A percentile compares a stretch with the other conserved stretches of the same genome.
Evolutionary conservation across 2,797 vertebrate genomes (phyloP).

Genomic region (Otolemur crassicaudatus): DNA sequence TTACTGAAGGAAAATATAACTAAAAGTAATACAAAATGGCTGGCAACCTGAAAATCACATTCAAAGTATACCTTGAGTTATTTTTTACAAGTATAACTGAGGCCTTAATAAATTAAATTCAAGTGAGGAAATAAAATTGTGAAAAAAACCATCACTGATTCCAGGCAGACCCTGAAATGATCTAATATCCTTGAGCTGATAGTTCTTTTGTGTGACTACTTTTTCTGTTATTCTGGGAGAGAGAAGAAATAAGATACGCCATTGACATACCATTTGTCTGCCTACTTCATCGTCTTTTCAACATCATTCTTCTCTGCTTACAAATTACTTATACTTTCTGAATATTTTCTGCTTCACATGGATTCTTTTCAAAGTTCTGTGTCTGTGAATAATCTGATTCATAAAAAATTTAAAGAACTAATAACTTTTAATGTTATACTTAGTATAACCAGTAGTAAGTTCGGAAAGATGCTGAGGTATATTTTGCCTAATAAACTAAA

Average conservation of each 20-base stretch:
- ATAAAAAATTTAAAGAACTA: not conserved
- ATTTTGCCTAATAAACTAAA: slow-evolving; percentile 29
- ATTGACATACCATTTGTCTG: not conserved
- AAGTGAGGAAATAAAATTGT: not conserved
- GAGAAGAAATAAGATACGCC: rapidly evolving
- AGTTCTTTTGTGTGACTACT: not conserved
- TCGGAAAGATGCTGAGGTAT: not conserved
- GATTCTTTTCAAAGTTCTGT: not conserved
- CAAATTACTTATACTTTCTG: not conserved
- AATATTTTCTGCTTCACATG: not conserved
- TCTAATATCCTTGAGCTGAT: not conserved
- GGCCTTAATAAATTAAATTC: not conserved
- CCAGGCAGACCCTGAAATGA: not conserved
- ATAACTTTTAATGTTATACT: not conserved
- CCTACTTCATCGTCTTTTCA: not conserved
- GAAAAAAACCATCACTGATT: not conserved
- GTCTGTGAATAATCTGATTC: not conserved
- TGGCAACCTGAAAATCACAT: not conserved
- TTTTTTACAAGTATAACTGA: not conserved
- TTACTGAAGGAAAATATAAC: not conserved
- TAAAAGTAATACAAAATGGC: not conserved
- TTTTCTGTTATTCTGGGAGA: not conserved
- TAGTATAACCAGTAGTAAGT: not conserved
- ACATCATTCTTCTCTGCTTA: not conserved
- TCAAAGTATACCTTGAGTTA: not conserved